Conservation (phyloP, 2,888 invertebrate species). For the Conistra vaccinii region DNA sequence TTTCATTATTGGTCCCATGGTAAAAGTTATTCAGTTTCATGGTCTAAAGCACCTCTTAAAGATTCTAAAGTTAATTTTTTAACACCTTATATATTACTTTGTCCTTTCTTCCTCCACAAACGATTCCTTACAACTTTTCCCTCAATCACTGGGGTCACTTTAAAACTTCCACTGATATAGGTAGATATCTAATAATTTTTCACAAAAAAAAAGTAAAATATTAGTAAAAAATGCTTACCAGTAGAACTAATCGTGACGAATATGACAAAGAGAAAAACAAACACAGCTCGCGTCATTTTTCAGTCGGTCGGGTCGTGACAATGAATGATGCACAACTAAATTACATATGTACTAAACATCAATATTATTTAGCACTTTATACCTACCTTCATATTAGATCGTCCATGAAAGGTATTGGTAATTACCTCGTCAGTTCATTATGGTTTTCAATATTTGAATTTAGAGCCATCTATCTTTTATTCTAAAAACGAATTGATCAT, state of each 20-base stretch:
- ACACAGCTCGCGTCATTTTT: slow-evolving; percentile 63
- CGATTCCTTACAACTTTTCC: background rate
- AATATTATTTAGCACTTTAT: slow-evolving; percentile 39
- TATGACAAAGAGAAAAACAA: slow-evolving; percentile 49
- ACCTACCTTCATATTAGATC: background rate
- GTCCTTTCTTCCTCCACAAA: background rate
- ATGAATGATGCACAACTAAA: slow-evolving; percentile 33
- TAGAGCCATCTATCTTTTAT: slow-evolving; percentile 36
- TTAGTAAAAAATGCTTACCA: slow-evolving; percentile 12
- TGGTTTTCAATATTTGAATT: background rate
- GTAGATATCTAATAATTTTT: too few relatives aligned
- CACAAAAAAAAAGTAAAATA: background rate
- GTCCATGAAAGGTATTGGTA: slow-evolving; percentile 15
- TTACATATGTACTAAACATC: background rate
- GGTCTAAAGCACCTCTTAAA: too few relatives aligned
- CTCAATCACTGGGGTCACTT: background rate
- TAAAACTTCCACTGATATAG: background rate
- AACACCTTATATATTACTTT: too few relatives aligned
- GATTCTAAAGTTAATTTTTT: too few relatives aligned
- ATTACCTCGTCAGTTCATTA: background rate
- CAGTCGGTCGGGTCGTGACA: slow-evolving; percentile 22
- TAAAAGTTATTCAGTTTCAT: too few relatives aligned
- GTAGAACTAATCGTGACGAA: slow-evolving; percentile 40
- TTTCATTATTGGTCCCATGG: too few relatives aligned
- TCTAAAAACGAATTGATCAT: rapidly evolving